phyloP scores from a whole-genome alignment of 2,113 vertebrate genomes.

The Progne subis region DNA sequence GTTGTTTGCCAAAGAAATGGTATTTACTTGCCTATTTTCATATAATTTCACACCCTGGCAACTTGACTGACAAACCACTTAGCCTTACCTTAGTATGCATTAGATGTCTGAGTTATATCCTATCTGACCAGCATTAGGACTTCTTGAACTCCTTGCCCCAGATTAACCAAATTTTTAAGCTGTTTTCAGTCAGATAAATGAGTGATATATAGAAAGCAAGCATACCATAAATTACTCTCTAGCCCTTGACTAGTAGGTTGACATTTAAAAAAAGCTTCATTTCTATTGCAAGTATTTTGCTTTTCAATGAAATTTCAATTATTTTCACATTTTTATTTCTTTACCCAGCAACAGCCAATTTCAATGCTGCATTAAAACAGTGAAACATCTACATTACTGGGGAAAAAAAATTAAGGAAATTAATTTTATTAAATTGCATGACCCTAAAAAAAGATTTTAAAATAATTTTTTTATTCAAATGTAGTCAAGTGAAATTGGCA shows the following conservation, averaged over 20 bases:
- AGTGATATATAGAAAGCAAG: background rate
- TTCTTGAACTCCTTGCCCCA: background rate
- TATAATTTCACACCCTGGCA: background rate
- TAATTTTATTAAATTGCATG: background rate
- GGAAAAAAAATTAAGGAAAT: background rate
- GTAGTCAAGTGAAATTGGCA: background rate
- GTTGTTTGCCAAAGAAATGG: background rate
- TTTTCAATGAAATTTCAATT: background rate
- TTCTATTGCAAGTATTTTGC: background rate
- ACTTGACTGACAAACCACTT: background rate
- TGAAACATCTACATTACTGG: background rate
- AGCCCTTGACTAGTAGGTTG: background rate
- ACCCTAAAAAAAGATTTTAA: background rate
- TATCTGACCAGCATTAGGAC: background rate
- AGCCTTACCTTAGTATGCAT: background rate
- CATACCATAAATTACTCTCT: background rate
- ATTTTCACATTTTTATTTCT: background rate
- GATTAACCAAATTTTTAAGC: background rate
- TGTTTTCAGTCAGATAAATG: background rate
- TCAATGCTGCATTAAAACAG: background rate
- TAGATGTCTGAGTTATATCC: background rate
- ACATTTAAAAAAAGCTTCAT: background rate
- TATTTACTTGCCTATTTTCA: background rate
- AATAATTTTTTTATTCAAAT: background rate
- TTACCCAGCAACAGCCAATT: background rate